Percentiles rank a stretch among this genome's conserved stretches.
phyloP scores from a whole-genome alignment of 2,888 invertebrate genomes.

The Nymphalis urticae region DNA sequence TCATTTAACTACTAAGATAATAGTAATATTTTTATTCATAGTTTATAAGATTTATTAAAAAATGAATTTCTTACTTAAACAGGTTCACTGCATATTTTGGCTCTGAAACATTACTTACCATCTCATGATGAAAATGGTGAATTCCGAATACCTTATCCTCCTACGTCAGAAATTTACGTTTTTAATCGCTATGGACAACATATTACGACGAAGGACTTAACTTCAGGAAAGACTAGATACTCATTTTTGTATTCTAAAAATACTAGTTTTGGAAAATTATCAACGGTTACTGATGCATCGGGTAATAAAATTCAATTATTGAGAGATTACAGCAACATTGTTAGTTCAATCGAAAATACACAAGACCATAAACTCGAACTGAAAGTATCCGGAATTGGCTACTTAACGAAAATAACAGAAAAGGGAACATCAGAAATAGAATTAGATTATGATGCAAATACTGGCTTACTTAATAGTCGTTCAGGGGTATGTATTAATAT shows the following conservation, averaged over 20 bases:
- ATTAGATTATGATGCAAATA: constrained; percentile 94
- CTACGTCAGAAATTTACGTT: constrained; percentile 95
- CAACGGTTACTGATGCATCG: constrained; percentile 95
- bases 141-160: constrained; percentile 96
- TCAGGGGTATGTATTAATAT: constrained; percentile 84
- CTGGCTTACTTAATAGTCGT: constrained; percentile 91
- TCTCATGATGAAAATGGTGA: constrained; percentile 93
- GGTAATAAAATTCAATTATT: constrained; percentile 95
- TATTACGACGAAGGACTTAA: constrained; percentile 94
- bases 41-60: background rate
- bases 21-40: background rate
- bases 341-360: constrained; percentile 96
- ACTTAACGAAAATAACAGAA: constrained; percentile 92
- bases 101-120: constrained; percentile 92
- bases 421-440: constrained; percentile 94
- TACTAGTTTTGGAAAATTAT: constrained; percentile 96
- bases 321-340: constrained; percentile 95
- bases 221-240: constrained; percentile 96
- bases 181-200: constrained; percentile 98
- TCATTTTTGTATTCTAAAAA: constrained; percentile 98
- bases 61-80: constrained; percentile 42
- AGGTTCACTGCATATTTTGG: constrained; percentile 91
- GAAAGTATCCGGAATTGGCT: constrained; percentile 95
- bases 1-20: background rate
- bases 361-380: constrained; percentile 96